Base-by-base conservation (phyloP, 2,888 invertebrate species). In the Nemapogon koenigi region DNA sequence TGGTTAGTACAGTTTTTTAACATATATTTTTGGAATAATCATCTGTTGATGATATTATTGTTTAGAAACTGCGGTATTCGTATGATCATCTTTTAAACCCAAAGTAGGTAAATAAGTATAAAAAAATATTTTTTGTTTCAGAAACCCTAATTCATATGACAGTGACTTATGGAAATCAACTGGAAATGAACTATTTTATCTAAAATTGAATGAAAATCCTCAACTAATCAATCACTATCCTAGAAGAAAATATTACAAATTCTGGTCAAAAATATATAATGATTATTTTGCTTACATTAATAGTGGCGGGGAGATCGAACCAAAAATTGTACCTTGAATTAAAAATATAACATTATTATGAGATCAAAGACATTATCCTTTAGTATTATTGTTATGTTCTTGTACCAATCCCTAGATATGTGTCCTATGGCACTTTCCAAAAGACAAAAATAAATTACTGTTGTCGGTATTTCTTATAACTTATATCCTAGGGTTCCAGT, bases 211-310 rank as follows among this genome's bases (percentile, higher is more conserved):
- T 19, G 53, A 51, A 26, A 25, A 44, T 7, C 50, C 49, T 2
- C 16, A 30, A 8, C 17, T 42, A 15, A 8, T 38, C 2, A 14
- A 30, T 7, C 33, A 38, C 10, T 35, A 40, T 4, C 41, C 37
- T 4, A 26, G 37, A 32, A 19, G 31, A 16, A 25, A 39, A 13
- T 41, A 46, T 29, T 43, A 50, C 16, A 26, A 46, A 16, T 57
- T 56, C 40, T 57, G 56, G 56, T 35, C 48, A 10, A 40, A 50
- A 7, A 44, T 52, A 1, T 53, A 53, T 40, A 37, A 41, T 2
- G 41, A 51, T 6, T 54, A 52, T 30, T 25, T 45, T 22, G 11
- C 45, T 25, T 51, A 52, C 32, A 7, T 50, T 10, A 16, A 29
- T 3, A 36, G 37, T 15, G 49, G 49, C n/a, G 48, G 48, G 3